Evolutionary conservation across 2,888 invertebrate genomes (phyloP).

Genomic region (Teleogryllus oceanicus): DNA sequence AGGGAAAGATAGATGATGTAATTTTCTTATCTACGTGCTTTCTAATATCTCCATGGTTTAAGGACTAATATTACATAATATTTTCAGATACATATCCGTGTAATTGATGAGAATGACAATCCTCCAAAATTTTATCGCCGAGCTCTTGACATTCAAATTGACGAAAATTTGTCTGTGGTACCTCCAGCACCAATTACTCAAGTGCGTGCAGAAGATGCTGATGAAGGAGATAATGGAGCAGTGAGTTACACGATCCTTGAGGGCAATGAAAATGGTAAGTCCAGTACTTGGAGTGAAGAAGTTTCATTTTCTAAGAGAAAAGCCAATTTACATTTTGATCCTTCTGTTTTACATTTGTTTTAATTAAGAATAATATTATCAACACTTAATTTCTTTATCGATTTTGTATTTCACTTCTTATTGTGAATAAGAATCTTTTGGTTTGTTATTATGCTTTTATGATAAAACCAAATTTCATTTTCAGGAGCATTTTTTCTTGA

Average conservation of each 20-base stretch:
- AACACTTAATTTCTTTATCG: too few species aligned
- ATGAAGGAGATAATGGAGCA: slow-evolving; percentile 72
- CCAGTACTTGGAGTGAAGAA: too few species aligned
- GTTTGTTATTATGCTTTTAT: too few species aligned
- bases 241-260: slow-evolving; percentile 69
- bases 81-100: slow-evolving; percentile 57
- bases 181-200: slow-evolving; percentile 80
- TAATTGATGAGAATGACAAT: slow-evolving; percentile 87
- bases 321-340: too few species aligned
- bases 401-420: too few species aligned
- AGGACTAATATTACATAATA: too few species aligned
- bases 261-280: slow-evolving; percentile 61
- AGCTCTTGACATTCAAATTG: slow-evolving; percentile 73
- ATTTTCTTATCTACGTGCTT: too few species aligned
- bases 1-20: too few species aligned
- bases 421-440: too few species aligned
- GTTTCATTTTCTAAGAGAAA: too few species aligned
- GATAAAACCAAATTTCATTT: slow-evolving; percentile 37
- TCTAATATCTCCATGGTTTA: too few species aligned
- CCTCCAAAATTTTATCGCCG: slow-evolving; percentile 74
- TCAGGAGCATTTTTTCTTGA: slow-evolving; percentile 73
- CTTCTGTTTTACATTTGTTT: background rate
- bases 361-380: slow-evolving; percentile 18
- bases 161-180: slow-evolving; percentile 75
- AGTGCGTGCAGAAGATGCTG: slow-evolving; percentile 74